Conservation (phyloP, 1,140 invertebrate species). For the Zophobas morio region DNA sequence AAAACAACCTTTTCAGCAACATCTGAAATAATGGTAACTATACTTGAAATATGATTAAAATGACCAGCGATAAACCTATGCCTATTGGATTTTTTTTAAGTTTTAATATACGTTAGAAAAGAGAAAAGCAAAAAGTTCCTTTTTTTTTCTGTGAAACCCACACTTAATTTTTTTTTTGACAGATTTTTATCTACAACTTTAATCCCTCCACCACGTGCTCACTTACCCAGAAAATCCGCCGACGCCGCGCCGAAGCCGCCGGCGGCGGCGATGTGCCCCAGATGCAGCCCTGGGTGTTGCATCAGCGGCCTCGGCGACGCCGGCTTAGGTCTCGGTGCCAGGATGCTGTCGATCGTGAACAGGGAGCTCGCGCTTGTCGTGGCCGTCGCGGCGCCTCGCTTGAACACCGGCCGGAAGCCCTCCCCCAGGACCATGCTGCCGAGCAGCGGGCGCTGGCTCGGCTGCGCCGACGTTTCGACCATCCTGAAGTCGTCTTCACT, state of each 20-base stretch:
- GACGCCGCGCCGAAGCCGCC: constrained; percentile 73
- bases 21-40: no score
- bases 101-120: no score
- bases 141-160: neutral
- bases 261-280: constrained; percentile 73
- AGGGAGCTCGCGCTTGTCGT: constrained; percentile 73
- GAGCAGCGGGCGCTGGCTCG: constrained; percentile 49
- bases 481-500: constrained; percentile 62
- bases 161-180: no score
- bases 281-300: constrained; percentile 70
- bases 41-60: no score
- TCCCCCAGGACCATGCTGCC: constrained; percentile 62
- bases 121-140: neutral
- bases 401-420: constrained; percentile 64
- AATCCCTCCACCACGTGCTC: neutral
- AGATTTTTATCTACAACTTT: neutral
- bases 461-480: constrained; percentile 62
- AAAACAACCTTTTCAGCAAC: no score
- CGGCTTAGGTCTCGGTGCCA: constrained; percentile 74
- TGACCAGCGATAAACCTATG: no score
- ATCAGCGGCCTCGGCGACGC: constrained; percentile 66
- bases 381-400: constrained; percentile 61
- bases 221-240: constrained; percentile 84
- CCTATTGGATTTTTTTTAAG: no score
- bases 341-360: constrained; percentile 87